Percentiles rank a stretch among this genome's conserved stretches.
These are phyloP conservation scores for Bruchidius siliquastri DNA, from an alignment of 2,888 invertebrate species.

Conservation along the genomic window DNA sequence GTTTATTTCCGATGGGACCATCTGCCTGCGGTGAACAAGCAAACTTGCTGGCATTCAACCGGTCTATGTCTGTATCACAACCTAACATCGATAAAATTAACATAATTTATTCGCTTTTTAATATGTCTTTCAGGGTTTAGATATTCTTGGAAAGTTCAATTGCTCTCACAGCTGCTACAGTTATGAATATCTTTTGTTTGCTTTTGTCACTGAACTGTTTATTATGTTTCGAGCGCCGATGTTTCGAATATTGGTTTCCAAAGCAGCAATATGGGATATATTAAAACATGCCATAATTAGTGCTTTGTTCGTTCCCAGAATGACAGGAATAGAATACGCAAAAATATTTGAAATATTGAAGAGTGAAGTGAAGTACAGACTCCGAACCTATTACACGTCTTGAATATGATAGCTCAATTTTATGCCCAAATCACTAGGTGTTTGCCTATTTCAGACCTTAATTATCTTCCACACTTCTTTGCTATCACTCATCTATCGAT, in stretches of 20 bases:
- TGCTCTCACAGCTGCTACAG: neutral
- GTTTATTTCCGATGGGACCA: neutral
- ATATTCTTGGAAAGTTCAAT: neutral
- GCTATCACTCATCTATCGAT: no score
- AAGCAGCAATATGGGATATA: neutral
- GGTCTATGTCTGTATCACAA: neutral
- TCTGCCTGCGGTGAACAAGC: neutral
- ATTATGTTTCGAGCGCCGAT: neutral
- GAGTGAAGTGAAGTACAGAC: no score
- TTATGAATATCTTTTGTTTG: neutral
- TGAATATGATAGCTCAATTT: no score
- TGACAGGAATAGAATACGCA: neutral
- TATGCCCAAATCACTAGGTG: no score
- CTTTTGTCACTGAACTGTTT: neutral
- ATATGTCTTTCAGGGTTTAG: neutral
- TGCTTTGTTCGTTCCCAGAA: neutral
- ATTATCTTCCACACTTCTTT: no score
- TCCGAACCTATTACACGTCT: no score
- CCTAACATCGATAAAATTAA: neutral
- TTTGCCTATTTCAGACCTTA: no score
- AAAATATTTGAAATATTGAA: no score
- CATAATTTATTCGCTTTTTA: neutral
- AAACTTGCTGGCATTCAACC: neutral
- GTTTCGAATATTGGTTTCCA: neutral
- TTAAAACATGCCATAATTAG: neutral